phyloP scores from a whole-genome alignment of 2,888 invertebrate genomes.

The Eucriotettix oculatus region DNA sequence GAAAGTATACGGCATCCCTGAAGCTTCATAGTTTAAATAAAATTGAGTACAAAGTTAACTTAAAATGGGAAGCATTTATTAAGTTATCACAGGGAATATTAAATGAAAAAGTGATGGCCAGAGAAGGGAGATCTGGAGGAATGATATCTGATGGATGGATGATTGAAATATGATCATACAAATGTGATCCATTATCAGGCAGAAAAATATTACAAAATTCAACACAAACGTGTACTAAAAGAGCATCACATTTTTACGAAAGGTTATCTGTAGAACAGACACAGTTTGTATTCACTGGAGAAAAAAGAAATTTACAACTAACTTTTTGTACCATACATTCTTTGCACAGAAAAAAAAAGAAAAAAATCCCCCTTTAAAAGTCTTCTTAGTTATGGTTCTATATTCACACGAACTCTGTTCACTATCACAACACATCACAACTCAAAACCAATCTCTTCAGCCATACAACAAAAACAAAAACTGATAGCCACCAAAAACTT shows the following conservation, averaged over 20 bases:
- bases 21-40: too few relatives aligned
- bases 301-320: background rate
- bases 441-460: slow-evolving; percentile 4
- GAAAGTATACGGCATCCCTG: too few relatives aligned
- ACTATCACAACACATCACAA: slow-evolving; percentile 5
- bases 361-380: background rate
- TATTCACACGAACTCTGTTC: slow-evolving; percentile 5
- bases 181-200: slow-evolving; percentile 4
- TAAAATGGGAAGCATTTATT: slow-evolving; percentile 10
- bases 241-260: background rate
- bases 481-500: slow-evolving; percentile 4
- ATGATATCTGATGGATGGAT: background rate
- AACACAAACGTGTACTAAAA: background rate
- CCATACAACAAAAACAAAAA: background rate
- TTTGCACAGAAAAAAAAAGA: background rate
- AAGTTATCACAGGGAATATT: slow-evolving; percentile 13
- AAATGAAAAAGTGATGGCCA: slow-evolving; percentile 4
- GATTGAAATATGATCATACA: slow-evolving; percentile 4
- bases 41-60: slow-evolving; percentile 3
- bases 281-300: too few relatives aligned
- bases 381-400: background rate
- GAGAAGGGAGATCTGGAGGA: slow-evolving; percentile 1
- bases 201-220: slow-evolving; percentile 3
- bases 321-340: background rate
- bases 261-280: too few relatives aligned